Evolutionary conservation across 2,113 vertebrate genomes (phyloP).

Genomic region (Dermatemys mawii): DNA sequence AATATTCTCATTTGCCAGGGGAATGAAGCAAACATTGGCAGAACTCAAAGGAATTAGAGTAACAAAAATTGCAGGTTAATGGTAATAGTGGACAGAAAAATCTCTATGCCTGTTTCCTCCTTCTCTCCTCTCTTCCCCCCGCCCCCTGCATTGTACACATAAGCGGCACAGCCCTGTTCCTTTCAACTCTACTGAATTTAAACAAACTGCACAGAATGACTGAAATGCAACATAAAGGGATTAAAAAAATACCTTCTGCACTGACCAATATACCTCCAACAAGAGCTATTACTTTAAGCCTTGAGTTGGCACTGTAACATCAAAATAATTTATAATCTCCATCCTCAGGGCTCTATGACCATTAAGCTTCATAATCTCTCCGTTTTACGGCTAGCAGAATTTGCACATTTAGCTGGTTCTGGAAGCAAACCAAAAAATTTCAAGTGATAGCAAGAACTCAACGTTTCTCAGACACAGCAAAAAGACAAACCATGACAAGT

Average conservation of each 20-base stretch:
- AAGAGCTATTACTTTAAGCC: slow-evolving; percentile 44
- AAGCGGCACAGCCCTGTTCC: background rate
- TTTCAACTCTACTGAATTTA: background rate
- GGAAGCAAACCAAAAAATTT: background rate
- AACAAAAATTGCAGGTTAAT: background rate
- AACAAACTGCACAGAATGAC: slow-evolving; percentile 11
- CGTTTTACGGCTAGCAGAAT: slow-evolving; percentile 25
- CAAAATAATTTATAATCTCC: background rate
- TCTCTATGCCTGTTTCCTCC: background rate
- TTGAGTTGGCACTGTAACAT: background rate
- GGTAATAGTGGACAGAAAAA: background rate
- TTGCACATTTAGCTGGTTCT: background rate
- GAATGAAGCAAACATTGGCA: background rate
- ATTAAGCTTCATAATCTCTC: slow-evolving; percentile 35
- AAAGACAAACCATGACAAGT: background rate
- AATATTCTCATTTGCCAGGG: background rate
- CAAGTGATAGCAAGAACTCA: background rate
- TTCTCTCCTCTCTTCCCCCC: background rate
- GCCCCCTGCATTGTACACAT: background rate
- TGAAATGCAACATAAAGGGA: background rate
- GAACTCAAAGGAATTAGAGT: background rate
- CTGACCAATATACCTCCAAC: background rate
- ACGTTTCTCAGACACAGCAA: background rate
- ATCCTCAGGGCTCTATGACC: slow-evolving; percentile 10
- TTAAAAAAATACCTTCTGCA: slow-evolving; percentile 38